A percentile compares a stretch with the other conserved stretches of the same genome.
These are phyloP conservation scores for Andrena flavipes DNA, from an alignment of 2,888 invertebrate species.

Conservation along the genomic window DNA sequence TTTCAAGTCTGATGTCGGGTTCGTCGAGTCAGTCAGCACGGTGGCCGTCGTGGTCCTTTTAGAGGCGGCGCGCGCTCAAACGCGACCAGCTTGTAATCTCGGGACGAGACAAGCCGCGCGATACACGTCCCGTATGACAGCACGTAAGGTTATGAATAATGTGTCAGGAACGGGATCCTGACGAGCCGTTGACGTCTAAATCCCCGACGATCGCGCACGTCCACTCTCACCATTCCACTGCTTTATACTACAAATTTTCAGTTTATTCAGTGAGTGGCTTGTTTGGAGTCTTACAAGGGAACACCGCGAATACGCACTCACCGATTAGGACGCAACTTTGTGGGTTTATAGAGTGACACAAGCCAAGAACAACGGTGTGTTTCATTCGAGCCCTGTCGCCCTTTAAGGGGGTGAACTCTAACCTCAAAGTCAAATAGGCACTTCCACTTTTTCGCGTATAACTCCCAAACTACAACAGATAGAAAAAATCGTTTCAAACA, in stretches of 20 bases:
- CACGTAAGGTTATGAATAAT: constrained; percentile 62
- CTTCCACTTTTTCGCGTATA: too few species aligned
- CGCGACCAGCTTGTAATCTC: constrained; percentile 59
- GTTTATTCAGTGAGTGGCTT: too few species aligned
- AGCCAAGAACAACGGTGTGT: too few species aligned
- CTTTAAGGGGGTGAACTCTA: too few species aligned
- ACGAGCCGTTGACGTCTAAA: constrained; percentile 65
- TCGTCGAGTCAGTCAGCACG: constrained; percentile 30
- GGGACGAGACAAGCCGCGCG: constrained; percentile 57
- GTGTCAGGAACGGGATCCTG: constrained; percentile 44
- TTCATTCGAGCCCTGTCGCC: too few species aligned
- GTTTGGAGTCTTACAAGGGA: too few species aligned
- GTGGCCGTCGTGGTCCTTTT: constrained; percentile 43
- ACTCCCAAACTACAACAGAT: too few species aligned
- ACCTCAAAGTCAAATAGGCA: too few species aligned
- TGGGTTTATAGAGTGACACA: too few species aligned
- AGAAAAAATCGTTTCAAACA: too few species aligned
- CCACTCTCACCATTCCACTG: constrained; percentile 6
- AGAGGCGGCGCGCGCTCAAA: constrained; percentile 28
- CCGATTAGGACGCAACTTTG: too few species aligned
- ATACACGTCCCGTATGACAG: constrained; percentile 51
- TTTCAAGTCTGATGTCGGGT: constrained; percentile 5
- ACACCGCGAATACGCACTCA: too few species aligned
- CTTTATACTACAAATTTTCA: not conserved
- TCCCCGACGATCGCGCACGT: constrained; percentile 22